phyloP scores from a whole-genome alignment of 1,140 invertebrate genomes.

The Himalopsyche phryganea region DNA sequence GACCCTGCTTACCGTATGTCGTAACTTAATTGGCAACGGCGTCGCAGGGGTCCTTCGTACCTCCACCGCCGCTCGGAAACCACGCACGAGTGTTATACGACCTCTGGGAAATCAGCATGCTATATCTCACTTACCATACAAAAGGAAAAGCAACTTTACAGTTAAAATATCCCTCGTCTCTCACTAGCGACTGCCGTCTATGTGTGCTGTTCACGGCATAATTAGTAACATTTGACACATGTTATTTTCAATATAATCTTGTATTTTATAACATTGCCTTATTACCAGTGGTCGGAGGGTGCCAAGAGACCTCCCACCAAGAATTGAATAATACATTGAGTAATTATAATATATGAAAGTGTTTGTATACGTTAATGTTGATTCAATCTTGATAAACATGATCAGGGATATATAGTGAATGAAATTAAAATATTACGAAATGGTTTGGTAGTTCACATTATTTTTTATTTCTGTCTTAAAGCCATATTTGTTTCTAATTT shows the following conservation, averaged over 20 bases:
- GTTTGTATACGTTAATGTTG: too few relatives aligned
- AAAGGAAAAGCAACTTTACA: constrained; percentile 7
- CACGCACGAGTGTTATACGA: constrained; percentile 29
- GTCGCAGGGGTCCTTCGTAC: not conserved
- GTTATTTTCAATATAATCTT: not conserved
- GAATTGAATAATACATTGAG: too few relatives aligned
- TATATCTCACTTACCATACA: constrained; percentile 28
- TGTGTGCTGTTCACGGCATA: not conserved
- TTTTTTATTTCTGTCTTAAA: too few relatives aligned
- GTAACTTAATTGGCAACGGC: constrained; percentile 17
- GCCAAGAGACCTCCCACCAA: too few relatives aligned
- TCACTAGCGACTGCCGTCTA: not conserved
- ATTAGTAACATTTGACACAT: constrained; percentile 12
- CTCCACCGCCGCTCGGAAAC: constrained; percentile 11
- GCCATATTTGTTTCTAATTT: too few relatives aligned
- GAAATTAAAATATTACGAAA: too few relatives aligned
- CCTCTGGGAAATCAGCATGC: constrained; percentile 27
- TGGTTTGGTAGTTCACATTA: too few relatives aligned
- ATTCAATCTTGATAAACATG: too few relatives aligned
- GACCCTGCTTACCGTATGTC: constrained; percentile 6
- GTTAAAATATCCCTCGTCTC: constrained; percentile 8
- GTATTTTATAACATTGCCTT: too few relatives aligned
- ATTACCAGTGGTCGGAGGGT: too few relatives aligned
- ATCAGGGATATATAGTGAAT: too few relatives aligned
- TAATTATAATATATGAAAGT: too few relatives aligned